Conservation (phyloP, 2,797 vertebrate genomes). For the Leucoraja ocellata region DNA sequence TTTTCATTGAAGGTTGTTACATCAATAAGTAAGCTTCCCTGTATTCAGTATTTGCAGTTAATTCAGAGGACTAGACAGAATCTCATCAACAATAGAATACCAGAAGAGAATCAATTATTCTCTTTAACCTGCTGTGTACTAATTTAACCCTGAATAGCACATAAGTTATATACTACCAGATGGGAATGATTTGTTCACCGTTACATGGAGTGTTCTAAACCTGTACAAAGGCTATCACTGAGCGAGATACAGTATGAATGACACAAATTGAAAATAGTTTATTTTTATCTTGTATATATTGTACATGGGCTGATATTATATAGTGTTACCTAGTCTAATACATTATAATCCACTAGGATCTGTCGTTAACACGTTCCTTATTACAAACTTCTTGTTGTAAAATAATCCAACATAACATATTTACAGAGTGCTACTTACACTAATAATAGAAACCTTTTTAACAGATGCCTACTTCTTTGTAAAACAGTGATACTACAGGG, state of each 20-base stretch:
- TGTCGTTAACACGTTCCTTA: not conserved
- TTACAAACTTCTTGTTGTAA: not conserved
- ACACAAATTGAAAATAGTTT: not conserved
- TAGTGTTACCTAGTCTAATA: not conserved
- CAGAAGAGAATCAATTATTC: not conserved
- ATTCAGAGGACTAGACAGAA: not conserved
- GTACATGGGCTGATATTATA: not conserved
- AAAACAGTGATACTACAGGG: not conserved
- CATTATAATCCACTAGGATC: not conserved
- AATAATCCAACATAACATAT: not conserved
- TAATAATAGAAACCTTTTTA: not conserved
- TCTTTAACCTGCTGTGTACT: not conserved
- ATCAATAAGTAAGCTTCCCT: not conserved
- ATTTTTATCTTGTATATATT: not conserved
- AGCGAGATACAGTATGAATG: not conserved
- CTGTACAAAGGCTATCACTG: not conserved
- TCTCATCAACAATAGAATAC: not conserved
- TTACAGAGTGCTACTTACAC: not conserved
- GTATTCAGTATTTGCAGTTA: not conserved
- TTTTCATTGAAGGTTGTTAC: not conserved
- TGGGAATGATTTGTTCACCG: not conserved
- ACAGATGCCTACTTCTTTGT: not conserved
- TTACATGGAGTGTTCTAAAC: not conserved
- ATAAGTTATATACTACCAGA: not conserved
- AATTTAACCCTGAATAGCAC: not conserved